Conservation (phyloP, 2,113 vertebrate genomes). For the Lepus europaeus region DNA sequence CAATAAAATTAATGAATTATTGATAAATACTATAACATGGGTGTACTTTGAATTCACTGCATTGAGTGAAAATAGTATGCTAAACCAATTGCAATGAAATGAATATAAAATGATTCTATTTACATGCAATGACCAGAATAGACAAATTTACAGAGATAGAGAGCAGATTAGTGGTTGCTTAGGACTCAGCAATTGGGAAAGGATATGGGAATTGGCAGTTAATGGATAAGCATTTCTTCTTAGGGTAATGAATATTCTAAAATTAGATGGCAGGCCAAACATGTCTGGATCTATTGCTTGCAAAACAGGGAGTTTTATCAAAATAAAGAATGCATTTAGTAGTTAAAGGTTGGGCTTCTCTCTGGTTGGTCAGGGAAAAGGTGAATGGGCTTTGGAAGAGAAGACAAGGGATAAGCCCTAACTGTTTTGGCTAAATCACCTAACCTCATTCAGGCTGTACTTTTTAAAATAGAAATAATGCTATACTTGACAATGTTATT, state of each 20-base stretch:
- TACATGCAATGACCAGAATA: background rate
- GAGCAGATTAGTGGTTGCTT: background rate
- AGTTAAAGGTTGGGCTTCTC: background rate
- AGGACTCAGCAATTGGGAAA: background rate
- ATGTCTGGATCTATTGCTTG: background rate
- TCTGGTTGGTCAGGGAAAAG: background rate
- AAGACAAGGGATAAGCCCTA: background rate
- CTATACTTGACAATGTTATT: background rate
- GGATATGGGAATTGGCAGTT: background rate
- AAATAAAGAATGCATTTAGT: slow-evolving; percentile 20
- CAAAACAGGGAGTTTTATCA: background rate
- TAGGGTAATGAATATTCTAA: background rate
- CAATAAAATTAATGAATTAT: background rate
- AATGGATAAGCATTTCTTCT: background rate
- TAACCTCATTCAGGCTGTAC: background rate
- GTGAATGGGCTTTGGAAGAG: background rate
- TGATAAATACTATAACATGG: background rate
- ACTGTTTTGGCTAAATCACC: background rate
- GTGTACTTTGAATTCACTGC: background rate
- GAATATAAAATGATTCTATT: background rate
- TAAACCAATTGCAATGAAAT: background rate
- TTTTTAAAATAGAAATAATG: background rate
- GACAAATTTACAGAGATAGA: background rate
- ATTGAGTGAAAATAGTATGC: background rate
- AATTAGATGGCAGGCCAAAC: background rate